Percentiles rank a stretch among this genome's conserved stretches.
These are phyloP conservation scores for Notodonta ziczac DNA, from an alignment of 2,888 invertebrate species.

Conservation along the genomic window DNA sequence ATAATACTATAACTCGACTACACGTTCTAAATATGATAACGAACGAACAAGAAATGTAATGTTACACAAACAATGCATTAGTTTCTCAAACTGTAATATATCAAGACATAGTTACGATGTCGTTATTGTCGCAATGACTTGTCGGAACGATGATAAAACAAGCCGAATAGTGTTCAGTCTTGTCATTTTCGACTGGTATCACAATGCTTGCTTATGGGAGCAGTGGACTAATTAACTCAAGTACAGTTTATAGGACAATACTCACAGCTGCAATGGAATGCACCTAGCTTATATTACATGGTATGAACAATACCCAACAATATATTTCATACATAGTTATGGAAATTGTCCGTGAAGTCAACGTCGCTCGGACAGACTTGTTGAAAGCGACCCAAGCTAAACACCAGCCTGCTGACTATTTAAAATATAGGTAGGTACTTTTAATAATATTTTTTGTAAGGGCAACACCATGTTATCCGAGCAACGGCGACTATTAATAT, in stretches of 20 bases:
- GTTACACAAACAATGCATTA: not conserved
- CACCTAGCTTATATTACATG: constrained; percentile 4
- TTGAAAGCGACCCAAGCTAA: too few species aligned
- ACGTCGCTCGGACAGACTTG: not conserved
- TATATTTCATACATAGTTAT: not conserved
- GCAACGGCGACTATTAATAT: too few species aligned
- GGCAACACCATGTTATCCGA: too few species aligned
- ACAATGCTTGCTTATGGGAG: not conserved
- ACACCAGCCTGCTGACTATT: not conserved
- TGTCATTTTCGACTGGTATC: not conserved
- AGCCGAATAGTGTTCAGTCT: not conserved
- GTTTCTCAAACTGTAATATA: constrained; percentile 4
- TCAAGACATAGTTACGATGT: not conserved
- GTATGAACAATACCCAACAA: not conserved
- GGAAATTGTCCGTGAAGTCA: not conserved
- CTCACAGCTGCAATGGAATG: constrained; percentile 45
- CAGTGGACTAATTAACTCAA: not conserved
- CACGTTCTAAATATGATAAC: not conserved
- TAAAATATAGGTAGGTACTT: not conserved
- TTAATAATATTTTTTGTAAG: too few species aligned
- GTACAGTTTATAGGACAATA: not conserved
- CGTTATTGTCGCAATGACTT: not conserved
- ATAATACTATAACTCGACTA: not conserved
- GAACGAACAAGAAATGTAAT: not conserved
- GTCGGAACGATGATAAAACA: not conserved